Percentiles rank a stretch among this genome's conserved stretches.
Evolutionary conservation across 2,888 invertebrate genomes (phyloP).

Genomic region (Perithous albicinctus): DNA sequence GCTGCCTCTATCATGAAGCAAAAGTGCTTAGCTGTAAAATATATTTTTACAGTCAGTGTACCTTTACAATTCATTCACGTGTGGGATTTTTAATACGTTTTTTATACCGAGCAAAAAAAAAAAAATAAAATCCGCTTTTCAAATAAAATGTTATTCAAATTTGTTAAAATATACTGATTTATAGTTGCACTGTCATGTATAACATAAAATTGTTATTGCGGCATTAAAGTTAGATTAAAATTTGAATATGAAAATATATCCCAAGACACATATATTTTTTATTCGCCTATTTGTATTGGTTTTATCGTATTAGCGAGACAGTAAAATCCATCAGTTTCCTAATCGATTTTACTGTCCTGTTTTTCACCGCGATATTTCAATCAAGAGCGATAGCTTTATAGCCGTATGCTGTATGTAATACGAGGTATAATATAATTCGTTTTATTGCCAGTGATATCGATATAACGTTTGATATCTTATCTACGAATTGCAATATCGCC

Average conservation of each 20-base stretch:
- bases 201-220: not conserved
- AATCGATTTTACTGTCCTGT: not conserved
- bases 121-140: no score
- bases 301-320: not conserved
- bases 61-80: no score
- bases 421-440: constrained; percentile 7
- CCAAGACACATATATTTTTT: not conserved
- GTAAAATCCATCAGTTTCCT: not conserved
- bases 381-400: constrained; percentile 14
- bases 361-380: not conserved
- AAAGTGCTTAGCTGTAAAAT: no score
- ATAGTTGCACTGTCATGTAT: not conserved
- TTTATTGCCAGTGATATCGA: constrained; percentile 26
- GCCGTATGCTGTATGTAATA: not conserved
- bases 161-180: not conserved
- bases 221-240: not conserved
- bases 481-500: constrained; percentile 17
- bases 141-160: not conserved
- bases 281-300: not conserved
- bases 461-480: constrained; percentile 43
- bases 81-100: no score
- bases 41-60: no score
- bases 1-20: no score
- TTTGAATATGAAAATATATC: no score
- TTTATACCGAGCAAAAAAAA: no score